Base-by-base conservation (phyloP, 2,888 invertebrate genomes). In the Autographa gamma region DNA sequence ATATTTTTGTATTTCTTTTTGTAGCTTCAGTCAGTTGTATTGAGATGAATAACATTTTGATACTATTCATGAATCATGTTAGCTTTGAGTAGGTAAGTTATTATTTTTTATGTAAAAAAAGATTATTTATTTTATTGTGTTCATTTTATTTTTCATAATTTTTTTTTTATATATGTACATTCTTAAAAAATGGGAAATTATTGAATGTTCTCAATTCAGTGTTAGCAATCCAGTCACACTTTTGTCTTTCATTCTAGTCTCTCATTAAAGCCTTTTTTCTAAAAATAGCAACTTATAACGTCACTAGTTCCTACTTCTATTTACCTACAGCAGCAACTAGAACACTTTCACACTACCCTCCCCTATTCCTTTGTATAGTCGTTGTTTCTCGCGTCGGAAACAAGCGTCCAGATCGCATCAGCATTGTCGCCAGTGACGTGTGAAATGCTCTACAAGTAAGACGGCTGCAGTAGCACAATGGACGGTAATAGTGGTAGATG, bases 321-420 rank as follows among this genome's bases (percentile, higher is more conserved):
- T n/a, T n/a, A 5, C n/a, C 8, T n/a, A 13, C 8, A 25, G 2
- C 8, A 4, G 18, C 3, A 54, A 19, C 56, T n/a, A 56, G 19
- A 19, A 25, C 25, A 19, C 19, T 25, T 56, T 25, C 25, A 34
- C 32, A 31, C 79, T 76, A 81, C 56, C 72, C 78, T 75, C 69
- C 67, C 61, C 75, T 82, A 79, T 83, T 80, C 72, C 64, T 85
- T 88, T 87, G 88, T 89, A 76, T 77, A 68, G 18, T 59, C 80
- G 84, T 86, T 85, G 86, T 86, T 86, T 65, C 13, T 25, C 80
- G 69, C 63, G 67, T 87, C 86, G 88, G 87, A 89, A 87, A 86
- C 86, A 86, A 73, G 80, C 83, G 85, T 83, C 85, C 69, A 83
- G 86, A 89, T 89, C 61, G 73, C 77, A 89, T 90, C 89, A 59